Evolutionary conservation across 2,888 invertebrate genomes (phyloP), one percentile per base, ranked within the genome.

Genomic region (Lepidochitona cinerea): DNA sequence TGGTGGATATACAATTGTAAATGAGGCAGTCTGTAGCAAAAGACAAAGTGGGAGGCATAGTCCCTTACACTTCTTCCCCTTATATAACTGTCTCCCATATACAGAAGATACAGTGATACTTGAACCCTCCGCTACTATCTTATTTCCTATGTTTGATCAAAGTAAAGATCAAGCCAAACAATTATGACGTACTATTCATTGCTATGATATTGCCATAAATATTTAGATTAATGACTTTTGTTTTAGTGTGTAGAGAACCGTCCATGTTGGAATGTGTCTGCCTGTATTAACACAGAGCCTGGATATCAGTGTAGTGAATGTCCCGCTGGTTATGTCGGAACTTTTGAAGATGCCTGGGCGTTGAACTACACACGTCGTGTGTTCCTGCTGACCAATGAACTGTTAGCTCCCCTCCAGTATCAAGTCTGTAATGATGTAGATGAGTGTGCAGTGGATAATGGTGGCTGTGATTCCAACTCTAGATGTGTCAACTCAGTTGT

Each of bases 401-500:
- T 76, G 68, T 75, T 75, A 18, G 78, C 79, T 33, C 74, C 75
- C 37, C 59, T 73, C 7, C 69, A 77, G 3, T 66, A 72, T 32
- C 85, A 85, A 74, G 79, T 76, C 1, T 85, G 85, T 71, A 71
- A 79, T n/a, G 85, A 85, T 59, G 70, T 83, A 23, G 79, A 85
- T 70, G 85, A 85, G 71, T 87, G 86, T 72, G 74, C 76, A 14
- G 37, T 71, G 0, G 76, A 86, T 65, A 83, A 85, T 73, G 85
- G 85, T 1, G 84, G 85, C 18, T 87, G 87, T 81, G 85, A 87
- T 71, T 35, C 76, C 0, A 79, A 84, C 52, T 75, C 84, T 54
- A 79, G 78, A 36, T 87, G 87, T 77, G 70, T 79, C n/a, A 87
- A 87, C 73, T 85, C 85, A 26, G 68, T 77, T 23, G 87, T 86